Percentiles rank a stretch among this genome's conserved stretches.
These are phyloP conservation scores for Papilio gigon DNA, from an alignment of 2,888 invertebrate species.

Conservation along the genomic window DNA sequence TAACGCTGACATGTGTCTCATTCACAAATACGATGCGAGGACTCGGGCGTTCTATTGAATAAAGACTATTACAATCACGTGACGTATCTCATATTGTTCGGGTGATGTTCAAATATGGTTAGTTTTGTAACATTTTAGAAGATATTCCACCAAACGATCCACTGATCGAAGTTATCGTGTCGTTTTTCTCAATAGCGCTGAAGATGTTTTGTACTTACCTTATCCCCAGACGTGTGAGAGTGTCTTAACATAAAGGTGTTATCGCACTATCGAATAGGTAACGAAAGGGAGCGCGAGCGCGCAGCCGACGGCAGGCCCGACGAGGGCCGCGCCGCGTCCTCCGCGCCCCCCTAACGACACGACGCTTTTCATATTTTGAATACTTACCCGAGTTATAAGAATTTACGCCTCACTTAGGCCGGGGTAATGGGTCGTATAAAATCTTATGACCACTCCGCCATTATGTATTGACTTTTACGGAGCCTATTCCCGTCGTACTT, in stretches of 20 bases:
- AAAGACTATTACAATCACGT: not conserved
- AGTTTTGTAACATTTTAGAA: not conserved
- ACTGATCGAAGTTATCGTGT: not conserved
- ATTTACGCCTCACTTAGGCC: constrained; percentile 79
- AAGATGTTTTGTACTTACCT: constrained; percentile 2
- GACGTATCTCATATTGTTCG: not conserved
- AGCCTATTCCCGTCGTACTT: constrained; percentile 46
- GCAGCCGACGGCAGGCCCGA: constrained; percentile 11
- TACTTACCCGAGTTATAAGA: constrained; percentile 80
- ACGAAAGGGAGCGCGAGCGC: constrained; percentile 1
- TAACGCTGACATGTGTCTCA: constrained; percentile 34
- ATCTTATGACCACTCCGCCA: constrained; percentile 78
- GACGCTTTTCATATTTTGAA: constrained; percentile 79
- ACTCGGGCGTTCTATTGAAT: not conserved
- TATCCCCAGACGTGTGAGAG: constrained; percentile 6
- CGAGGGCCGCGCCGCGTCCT: constrained; percentile 26
- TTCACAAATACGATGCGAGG: constrained; percentile 20
- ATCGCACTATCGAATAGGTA: constrained; percentile 17
- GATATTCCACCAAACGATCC: not conserved
- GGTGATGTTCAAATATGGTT: not conserved
- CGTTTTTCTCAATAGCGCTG: not conserved
- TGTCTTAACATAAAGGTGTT: constrained; percentile 19
- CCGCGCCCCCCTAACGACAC: constrained; percentile 53
- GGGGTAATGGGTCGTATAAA: constrained; percentile 77
- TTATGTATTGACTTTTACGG: constrained; percentile 78